These are phyloP conservation scores for Halictus rubicundus DNA, from an alignment of 1,140 invertebrate species.

Conservation along the genomic window DNA sequence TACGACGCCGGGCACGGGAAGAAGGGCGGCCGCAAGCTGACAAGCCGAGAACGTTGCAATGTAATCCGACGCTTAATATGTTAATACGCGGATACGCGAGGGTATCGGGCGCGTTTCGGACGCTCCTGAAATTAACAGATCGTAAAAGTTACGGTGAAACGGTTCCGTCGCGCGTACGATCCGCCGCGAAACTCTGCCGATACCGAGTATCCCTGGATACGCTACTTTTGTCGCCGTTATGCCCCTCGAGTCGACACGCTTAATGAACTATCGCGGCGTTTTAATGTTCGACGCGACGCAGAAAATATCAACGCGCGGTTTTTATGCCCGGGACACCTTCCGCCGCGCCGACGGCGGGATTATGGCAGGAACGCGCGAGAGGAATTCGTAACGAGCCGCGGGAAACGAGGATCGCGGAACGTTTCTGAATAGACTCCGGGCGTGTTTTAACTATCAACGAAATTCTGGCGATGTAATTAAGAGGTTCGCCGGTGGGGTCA, in stretches of 20 bases:
- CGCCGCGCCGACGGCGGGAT: background rate
- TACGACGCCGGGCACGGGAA: background rate
- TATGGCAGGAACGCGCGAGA: background rate
- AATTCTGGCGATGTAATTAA: slow-evolving; percentile 26
- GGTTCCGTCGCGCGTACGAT: background rate
- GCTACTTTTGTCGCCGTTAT: slow-evolving; percentile 18
- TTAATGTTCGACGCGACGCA: background rate
- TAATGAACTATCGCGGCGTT: slow-evolving; percentile 15
- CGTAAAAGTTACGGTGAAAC: slow-evolving; percentile 45
- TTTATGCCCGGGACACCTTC: background rate
- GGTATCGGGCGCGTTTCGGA: slow-evolving; percentile 19
- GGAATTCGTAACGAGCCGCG: slow-evolving; percentile 20
- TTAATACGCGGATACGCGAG: slow-evolving; percentile 22
- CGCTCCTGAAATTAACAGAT: slow-evolving; percentile 44
- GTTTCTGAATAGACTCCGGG: background rate
- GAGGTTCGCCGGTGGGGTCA: background rate
- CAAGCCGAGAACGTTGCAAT: background rate
- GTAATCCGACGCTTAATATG: slow-evolving; percentile 37
- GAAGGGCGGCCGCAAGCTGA: background rate
- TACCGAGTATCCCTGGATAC: slow-evolving; percentile 4
- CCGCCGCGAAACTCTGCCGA: background rate
- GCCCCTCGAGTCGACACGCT: slow-evolving; percentile 19
- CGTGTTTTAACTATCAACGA: slow-evolving; percentile 17
- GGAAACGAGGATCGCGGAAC: background rate
- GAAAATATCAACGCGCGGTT: background rate